phyloP scores from a whole-genome alignment of 2,888 invertebrate genomes.

The Strigamia transsilvanica region DNA sequence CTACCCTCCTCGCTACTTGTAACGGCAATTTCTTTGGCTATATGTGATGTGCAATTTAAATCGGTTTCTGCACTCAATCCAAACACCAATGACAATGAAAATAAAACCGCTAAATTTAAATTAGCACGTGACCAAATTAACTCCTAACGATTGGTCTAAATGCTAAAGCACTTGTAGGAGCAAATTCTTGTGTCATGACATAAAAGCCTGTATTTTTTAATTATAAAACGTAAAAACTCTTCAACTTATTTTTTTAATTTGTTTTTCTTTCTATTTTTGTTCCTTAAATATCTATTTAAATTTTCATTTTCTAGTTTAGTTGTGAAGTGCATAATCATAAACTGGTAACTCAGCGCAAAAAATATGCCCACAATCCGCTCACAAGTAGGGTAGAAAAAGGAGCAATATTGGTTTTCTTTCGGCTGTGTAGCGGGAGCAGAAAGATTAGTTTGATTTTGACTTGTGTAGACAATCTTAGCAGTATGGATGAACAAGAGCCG shows the following conservation, averaged over 20 bases:
- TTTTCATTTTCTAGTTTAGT: too few species aligned
- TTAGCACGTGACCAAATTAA: neutral
- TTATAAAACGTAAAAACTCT: neutral
- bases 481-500: neutral
- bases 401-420: too few species aligned
- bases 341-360: too few species aligned
- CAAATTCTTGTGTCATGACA: neutral
- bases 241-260: too few species aligned
- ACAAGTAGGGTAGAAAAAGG: too few species aligned
- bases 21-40: neutral
- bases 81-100: constrained; percentile 3
- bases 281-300: too few species aligned
- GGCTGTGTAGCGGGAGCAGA: too few species aligned
- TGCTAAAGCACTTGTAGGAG: neutral
- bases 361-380: too few species aligned
- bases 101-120: constrained; percentile 27
- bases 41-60: neutral
- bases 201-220: neutral
- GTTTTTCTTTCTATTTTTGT: too few species aligned
- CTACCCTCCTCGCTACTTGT: neutral
- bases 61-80: neutral
- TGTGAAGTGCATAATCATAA: too few species aligned
- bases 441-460: too few species aligned
- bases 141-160: neutral
- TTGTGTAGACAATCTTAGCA: too few species aligned